Evolutionary conservation across 92 coral and sea anemone genomes (phyloP).

Genomic region (Phenganax stokvisi): DNA sequence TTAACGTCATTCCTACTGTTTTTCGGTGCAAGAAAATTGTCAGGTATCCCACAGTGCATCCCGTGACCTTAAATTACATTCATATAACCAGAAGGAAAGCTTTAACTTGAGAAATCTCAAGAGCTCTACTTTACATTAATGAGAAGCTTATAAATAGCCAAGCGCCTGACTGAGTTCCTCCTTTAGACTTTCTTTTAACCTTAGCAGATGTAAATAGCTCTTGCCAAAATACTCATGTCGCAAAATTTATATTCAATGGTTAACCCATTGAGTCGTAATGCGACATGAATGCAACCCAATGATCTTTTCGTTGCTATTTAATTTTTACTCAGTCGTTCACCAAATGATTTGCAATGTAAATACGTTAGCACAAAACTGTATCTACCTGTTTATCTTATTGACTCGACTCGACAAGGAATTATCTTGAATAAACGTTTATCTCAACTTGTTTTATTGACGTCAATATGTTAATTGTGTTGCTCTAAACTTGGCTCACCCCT

Average conservation of each 20-base stretch:
- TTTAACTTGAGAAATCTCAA: neutral
- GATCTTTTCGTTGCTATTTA: too few relatives aligned
- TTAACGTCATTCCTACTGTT: conserved; percentile 15
- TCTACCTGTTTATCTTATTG: too few relatives aligned
- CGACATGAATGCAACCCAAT: too few relatives aligned
- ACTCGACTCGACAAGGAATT: neutral
- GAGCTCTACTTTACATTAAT: neutral
- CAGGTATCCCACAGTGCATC: neutral
- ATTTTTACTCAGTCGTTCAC: too few relatives aligned
- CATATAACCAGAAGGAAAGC: neutral
- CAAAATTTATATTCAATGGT: neutral
- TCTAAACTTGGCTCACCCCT: neutral
- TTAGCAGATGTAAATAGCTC: too few relatives aligned
- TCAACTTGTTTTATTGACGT: neutral
- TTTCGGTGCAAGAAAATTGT: neutral
- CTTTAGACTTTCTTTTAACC: too few relatives aligned
- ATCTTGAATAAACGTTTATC: neutral
- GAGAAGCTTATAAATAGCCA: neutral
- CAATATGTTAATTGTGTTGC: too few relatives aligned
- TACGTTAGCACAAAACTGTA: too few relatives aligned
- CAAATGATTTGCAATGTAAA: too few relatives aligned
- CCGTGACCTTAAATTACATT: neutral
- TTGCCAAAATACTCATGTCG: too few relatives aligned
- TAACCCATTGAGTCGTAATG: too few relatives aligned
- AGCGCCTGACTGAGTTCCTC: neutral